Evolutionary conservation across 2,797 vertebrate species (phyloP), one percentile per base, ranked within the genome.

Genomic region (Valencia hispanica): DNA sequence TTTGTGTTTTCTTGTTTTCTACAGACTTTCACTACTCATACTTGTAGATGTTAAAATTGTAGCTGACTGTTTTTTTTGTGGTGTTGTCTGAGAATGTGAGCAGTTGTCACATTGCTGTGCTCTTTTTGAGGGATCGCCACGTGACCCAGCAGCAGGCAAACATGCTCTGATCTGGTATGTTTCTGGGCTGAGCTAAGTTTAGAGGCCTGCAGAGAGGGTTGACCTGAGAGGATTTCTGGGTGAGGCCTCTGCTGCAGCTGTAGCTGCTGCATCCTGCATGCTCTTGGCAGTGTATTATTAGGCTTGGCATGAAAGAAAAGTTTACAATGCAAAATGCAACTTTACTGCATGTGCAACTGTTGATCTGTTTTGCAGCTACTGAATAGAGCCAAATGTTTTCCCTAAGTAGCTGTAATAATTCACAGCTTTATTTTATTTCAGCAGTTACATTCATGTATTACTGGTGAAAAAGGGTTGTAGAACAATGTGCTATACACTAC

Each of bases 171-270:
- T 89, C 81, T 86, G 81, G 68, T 86, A 84, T 68, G 70, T 91
- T 93, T 94, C 84, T 91, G 88, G 91, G 88, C 81, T 88, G 89
- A 92, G 85, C 93, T 94, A 94, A 91, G 87, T 92, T 93, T 94
- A 94, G 93, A 86, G 85, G 87, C 86, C 90, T 91, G 79, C 79
- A 84, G 84, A 91, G 89, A 87, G 77, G 78, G 81, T 72, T 82
- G 86, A 88, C 88, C 88, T 82, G 84, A 85, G 87, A 83, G 82
- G 84, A 83, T 92, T 92, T 91, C 78, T 86, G 90, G 89, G 79
- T 14, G 87, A 91, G 82, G 68, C 73, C 83, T 86, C 68, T 65
- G 72, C 73, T 76, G 80, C 83, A 82, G 80, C 70, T 77, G 79
- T 61, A 77, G 66, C 5, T 41, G 47, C 79, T 84, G 70, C 69